Percentiles rank a stretch among this genome's conserved stretches.
Conservation (phyloP, 2,888 invertebrate genomes). For the Gymnoscelis rufifasciata region DNA sequence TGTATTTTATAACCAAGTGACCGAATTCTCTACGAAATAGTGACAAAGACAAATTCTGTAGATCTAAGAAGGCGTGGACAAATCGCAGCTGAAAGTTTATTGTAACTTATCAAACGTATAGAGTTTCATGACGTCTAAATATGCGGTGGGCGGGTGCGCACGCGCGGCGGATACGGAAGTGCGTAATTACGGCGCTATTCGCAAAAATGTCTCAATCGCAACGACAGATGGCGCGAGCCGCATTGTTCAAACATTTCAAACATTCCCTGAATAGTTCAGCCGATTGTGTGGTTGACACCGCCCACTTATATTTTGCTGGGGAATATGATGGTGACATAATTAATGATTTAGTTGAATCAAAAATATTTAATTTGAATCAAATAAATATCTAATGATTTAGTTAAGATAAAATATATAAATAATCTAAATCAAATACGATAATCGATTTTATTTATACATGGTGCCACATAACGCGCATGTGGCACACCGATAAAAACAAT, state of each 20-base stretch:
- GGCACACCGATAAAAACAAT: too few relatives aligned
- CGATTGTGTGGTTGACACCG: conserved; percentile 57
- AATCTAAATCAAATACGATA: too few relatives aligned
- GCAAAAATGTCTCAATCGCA: conserved; percentile 75
- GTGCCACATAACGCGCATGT: too few relatives aligned
- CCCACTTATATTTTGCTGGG: conserved; percentile 42
- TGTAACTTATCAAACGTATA: conserved; percentile 41
- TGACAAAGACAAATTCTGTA: neutral
- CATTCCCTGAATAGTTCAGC: conserved; percentile 63
- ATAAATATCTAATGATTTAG: too few relatives aligned
- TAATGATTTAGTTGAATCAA: too few relatives aligned
- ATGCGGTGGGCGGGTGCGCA: conserved; percentile 64
- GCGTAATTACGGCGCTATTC: conserved; percentile 69
- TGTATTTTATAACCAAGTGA: too few relatives aligned
- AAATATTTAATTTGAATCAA: too few relatives aligned
- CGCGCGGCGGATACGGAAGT: conserved; percentile 76
- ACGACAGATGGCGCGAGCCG: conserved; percentile 67
- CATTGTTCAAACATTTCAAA: conserved; percentile 59
- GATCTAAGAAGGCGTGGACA: conserved; percentile 1
- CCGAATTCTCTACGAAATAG: too few relatives aligned
- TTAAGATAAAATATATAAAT: too few relatives aligned
- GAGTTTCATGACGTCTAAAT: conserved; percentile 52
- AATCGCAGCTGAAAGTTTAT: conserved; percentile 28
- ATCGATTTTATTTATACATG: too few relatives aligned
- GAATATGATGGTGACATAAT: conserved; percentile 12